A percentile compares a stretch with the other conserved stretches of the same genome.
Conservation (phyloP, 1,140 invertebrate genomes). For the Drosophila persimilis region DNA sequence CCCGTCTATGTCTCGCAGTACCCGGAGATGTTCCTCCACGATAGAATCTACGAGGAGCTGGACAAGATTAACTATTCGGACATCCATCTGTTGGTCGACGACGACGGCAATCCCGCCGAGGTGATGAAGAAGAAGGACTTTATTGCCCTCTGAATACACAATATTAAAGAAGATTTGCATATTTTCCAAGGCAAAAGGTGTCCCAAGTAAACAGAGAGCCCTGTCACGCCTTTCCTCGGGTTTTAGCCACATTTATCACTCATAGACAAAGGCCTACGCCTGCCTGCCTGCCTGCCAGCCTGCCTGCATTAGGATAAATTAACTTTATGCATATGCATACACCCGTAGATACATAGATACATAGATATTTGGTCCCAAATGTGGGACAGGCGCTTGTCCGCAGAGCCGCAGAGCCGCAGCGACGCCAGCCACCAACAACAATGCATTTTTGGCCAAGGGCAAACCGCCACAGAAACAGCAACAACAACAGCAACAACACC, state of each 20-base stretch:
- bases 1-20: slow-evolving; percentile 5
- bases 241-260: slow-evolving; percentile 47
- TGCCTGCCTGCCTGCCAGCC: neutral
- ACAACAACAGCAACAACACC: slow-evolving; percentile 25
- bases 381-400: slow-evolving; percentile 64
- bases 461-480: slow-evolving; percentile 53
- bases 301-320: slow-evolving; percentile 19
- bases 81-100: slow-evolving; percentile 53
- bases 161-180: slow-evolving; percentile 7
- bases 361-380: slow-evolving; percentile 28
- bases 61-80: slow-evolving; percentile 57
- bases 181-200: slow-evolving; percentile 17
- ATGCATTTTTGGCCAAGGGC: slow-evolving; percentile 79
- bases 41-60: slow-evolving; percentile 56
- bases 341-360: too few species aligned
- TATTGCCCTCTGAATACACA: neutral
- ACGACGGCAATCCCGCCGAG: slow-evolving; percentile 49
- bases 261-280: slow-evolving; percentile 3
- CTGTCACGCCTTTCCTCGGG: slow-evolving; percentile 39
- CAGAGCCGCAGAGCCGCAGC: slow-evolving; percentile 61
- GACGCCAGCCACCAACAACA: slow-evolving; percentile 55
- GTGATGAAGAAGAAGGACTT: neutral
- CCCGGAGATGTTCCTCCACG: slow-evolving; percentile 43
- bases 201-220: slow-evolving; percentile 20
- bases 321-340: slow-evolving; percentile 42